Base-by-base conservation (phyloP, 1,140 invertebrate genomes). In the Pinna nobilis region DNA sequence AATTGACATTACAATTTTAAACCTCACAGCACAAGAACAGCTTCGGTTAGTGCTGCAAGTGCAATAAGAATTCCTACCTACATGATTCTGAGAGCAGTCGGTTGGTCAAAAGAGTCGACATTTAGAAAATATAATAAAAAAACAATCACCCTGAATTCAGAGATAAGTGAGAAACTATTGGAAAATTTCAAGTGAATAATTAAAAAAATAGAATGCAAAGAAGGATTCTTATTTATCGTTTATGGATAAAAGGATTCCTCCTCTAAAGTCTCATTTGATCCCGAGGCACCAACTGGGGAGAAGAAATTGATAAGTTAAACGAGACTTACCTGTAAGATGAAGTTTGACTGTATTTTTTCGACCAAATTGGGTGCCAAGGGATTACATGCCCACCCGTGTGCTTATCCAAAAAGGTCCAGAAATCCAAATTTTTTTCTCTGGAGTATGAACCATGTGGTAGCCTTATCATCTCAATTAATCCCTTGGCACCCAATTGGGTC, bases 251-350 rank as follows among this genome's bases (percentile, higher is more conserved):
- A 50, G 44, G 9, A 30, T 20, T 49, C 32, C 20, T 28, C 18
- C 28, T 35, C 49, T 51, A 39, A 67, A 67, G 33, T 67, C 50
- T 67, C 65, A 67, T 39, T 51, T 67, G 65, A 55, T 50, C 37
- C 65, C 41, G 49, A 55, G 64, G 32, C 51, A 53, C 50, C 60
- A 39, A 41, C n/a, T n/a, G n/a, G n/a, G n/a, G n/a, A n/a, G n/a
- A n/a, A n/a, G n/a, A n/a, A n/a, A n/a, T n/a, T n/a, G n/a, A n/a
- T n/a, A n/a, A n/a, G n/a, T n/a, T n/a, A n/a, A n/a, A n/a, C n/a
- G n/a, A n/a, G n/a, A n/a, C n/a, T n/a, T n/a, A n/a, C n/a, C n/a
- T n/a, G n/a, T n/a, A n/a, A n/a, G n/a, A n/a, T n/a, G n/a, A n/a
- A n/a, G n/a, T n/a, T n/a, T n/a, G n/a, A n/a, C n/a, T n/a, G n/a